These are phyloP conservation scores for Cactoblastis cactorum DNA, from an alignment of 2,888 invertebrate genomes.

Conservation along the genomic window DNA sequence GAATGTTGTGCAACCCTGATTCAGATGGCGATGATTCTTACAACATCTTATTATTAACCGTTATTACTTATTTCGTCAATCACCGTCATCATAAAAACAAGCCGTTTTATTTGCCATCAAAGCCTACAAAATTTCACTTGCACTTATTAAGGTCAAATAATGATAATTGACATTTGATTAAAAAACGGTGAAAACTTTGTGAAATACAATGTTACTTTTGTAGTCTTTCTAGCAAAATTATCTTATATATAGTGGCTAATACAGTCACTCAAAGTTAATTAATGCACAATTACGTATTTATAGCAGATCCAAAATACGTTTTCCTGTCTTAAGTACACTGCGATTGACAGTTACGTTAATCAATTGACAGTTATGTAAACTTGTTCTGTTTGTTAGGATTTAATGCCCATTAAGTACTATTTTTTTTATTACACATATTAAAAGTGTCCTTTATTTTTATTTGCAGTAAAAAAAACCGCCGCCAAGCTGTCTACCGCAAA, in stretches of 20 bases:
- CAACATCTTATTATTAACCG: conserved; percentile 64
- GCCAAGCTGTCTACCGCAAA: conserved; percentile 79
- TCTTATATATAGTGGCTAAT: too few relatives aligned
- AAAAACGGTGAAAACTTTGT: neutral
- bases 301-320: too few relatives aligned
- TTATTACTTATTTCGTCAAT: conserved; percentile 61
- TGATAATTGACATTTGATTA: neutral
- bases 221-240: too few relatives aligned
- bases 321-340: too few relatives aligned
- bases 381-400: neutral
- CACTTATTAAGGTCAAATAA: conserved; percentile 16
- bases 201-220: too few relatives aligned
- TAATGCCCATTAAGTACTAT: neutral
- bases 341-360: too few relatives aligned
- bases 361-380: too few relatives aligned
- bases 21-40: conserved; percentile 54
- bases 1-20: conserved; percentile 47
- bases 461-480: conserved; percentile 64
- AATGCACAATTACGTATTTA: too few relatives aligned
- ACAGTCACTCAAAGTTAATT: too few relatives aligned
- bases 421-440: neutral
- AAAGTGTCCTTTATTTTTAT: conserved; percentile 27
- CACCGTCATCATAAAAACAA: conserved; percentile 52
- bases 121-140: conserved; percentile 25
- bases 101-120: conserved; percentile 51